These are phyloP conservation scores for Neogobius melanostomus DNA, from an alignment of 2,113 vertebrate species.

Conservation along the genomic window DNA sequence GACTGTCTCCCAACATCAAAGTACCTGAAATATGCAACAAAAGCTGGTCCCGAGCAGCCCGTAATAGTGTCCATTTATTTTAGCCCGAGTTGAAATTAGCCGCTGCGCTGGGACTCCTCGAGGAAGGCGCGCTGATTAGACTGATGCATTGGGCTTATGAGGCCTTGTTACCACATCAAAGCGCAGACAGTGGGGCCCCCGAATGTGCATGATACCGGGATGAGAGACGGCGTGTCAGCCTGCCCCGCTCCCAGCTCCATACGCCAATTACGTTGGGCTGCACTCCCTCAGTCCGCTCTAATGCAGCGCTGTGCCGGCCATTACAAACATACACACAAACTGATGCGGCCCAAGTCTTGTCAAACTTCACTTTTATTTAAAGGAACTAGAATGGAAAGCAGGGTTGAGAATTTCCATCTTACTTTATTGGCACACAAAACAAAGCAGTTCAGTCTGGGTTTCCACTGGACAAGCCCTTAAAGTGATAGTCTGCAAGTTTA, in stretches of 20 bases:
- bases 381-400: no score
- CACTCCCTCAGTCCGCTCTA: background rate
- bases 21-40: background rate
- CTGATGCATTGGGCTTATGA: slow-evolving; percentile 13
- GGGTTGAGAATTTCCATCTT: no score
- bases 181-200: background rate
- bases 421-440: no score
- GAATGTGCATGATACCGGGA: background rate
- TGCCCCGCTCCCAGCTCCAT: background rate
- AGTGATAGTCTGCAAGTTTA: no score
- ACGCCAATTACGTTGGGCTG: background rate
- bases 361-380: no score
- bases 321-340: background rate
- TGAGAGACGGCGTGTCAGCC: background rate
- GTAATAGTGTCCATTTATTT: slow-evolving; percentile 2
- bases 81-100: background rate
- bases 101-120: background rate
- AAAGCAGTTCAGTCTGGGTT: no score
- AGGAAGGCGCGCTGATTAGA: slow-evolving; percentile 3
- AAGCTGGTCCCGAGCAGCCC: background rate
- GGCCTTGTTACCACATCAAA: slow-evolving; percentile 13
- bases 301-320: background rate
- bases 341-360: no score
- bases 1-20: slow-evolving; percentile 1
- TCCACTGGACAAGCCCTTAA: no score